Conservation (phyloP, 2,888 invertebrate species). For the Gonocerus acuteangulatus region DNA sequence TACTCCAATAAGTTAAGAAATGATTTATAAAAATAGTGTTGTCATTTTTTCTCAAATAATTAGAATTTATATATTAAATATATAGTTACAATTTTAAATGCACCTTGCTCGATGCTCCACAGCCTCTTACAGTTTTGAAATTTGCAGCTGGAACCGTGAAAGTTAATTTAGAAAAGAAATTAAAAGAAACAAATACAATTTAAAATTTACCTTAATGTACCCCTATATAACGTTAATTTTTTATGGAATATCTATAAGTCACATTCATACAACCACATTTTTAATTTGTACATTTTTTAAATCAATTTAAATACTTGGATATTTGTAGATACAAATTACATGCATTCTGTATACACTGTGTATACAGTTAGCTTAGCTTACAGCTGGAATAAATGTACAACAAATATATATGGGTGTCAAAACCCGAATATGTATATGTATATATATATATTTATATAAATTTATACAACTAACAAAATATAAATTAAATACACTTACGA, state of each 20-base stretch:
- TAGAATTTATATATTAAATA: constrained; percentile 12
- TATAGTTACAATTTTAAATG: constrained; percentile 1
- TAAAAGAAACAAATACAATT: constrained; percentile 17
- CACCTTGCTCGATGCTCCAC: constrained; percentile 14
- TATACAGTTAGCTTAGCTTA: constrained; percentile 14
- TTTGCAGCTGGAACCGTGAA: constrained; percentile 1
- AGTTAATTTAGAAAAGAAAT: constrained; percentile 13
- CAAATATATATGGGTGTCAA: constrained; percentile 8
- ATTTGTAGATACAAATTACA: constrained; percentile 34
- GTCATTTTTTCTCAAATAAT: background rate
- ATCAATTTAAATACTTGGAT: constrained; percentile 32
- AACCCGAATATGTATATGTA: constrained; percentile 6
- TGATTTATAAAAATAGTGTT: constrained; percentile 4
- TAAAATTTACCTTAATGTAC: constrained; percentile 23
- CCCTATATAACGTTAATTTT: constrained; percentile 22
- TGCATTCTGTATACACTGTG: constrained; percentile 23
- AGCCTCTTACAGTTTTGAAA: constrained; percentile 3
- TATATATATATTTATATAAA: constrained; percentile 19
- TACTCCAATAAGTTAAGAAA: background rate
- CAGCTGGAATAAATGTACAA: constrained; percentile 14
- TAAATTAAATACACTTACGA: constrained; percentile 14
- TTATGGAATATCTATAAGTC: constrained; percentile 17
- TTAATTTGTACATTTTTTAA: constrained; percentile 32
- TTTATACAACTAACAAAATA: constrained; percentile 20
- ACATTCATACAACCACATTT: constrained; percentile 33